Evolutionary conservation across 2,888 invertebrate species (phyloP).

Genomic region (Tetramorium bicarinatum): DNA sequence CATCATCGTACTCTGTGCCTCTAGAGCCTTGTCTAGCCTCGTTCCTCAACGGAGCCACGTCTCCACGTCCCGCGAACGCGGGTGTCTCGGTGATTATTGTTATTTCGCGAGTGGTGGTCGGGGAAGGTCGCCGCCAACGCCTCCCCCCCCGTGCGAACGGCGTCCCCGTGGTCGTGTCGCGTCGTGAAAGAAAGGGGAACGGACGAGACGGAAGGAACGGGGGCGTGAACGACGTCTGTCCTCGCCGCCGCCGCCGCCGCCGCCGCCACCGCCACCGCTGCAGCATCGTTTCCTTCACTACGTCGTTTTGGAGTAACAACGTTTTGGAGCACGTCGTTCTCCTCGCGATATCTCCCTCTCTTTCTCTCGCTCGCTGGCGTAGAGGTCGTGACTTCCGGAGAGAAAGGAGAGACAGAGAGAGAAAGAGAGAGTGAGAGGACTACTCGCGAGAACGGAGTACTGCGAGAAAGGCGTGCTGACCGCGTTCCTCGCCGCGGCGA

Average conservation of each 20-base stretch:
- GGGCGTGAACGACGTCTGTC: constrained; percentile 69
- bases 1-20: not conserved
- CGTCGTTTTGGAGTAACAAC: constrained; percentile 28
- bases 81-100: constrained; percentile 21
- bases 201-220: constrained; percentile 35
- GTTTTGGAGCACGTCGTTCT: constrained; percentile 24
- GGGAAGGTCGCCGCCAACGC: constrained; percentile 36
- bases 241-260: constrained; percentile 12
- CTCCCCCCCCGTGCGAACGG: constrained; percentile 41
- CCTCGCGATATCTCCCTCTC: constrained; percentile 20
- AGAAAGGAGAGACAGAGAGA: constrained; percentile 49
- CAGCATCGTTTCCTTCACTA: constrained; percentile 22
- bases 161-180: constrained; percentile 41
- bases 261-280: not conserved
- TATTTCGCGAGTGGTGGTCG: constrained; percentile 38
- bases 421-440: constrained; percentile 29
- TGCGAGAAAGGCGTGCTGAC: constrained; percentile 49
- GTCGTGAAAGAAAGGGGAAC: constrained; percentile 46
- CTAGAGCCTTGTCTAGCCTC: constrained; percentile 29
- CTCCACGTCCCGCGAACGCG: constrained; percentile 37
- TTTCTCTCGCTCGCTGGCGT: constrained; percentile 34
- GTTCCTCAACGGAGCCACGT: constrained; percentile 35
- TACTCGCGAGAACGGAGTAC: constrained; percentile 16
- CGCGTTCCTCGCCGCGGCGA: constrained; percentile 46
- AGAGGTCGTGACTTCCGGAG: constrained; percentile 57